These are phyloP conservation scores for Atherinosoma microstoma DNA, from an alignment of 2,797 vertebrate genomes.

Conservation along the genomic window DNA sequence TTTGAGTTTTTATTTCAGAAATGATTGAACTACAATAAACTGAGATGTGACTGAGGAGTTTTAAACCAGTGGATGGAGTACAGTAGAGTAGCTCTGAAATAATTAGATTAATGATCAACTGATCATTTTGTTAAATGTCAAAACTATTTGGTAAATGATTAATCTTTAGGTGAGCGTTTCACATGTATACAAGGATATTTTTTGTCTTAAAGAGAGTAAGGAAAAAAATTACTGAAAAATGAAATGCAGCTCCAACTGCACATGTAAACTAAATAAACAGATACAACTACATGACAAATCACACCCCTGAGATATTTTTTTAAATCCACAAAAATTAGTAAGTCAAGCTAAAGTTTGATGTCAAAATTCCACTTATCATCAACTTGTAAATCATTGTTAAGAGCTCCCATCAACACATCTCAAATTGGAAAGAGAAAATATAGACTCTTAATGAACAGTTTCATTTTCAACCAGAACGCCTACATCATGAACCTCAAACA, in stretches of 20 bases:
- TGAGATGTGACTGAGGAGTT: slow-evolving; percentile 8
- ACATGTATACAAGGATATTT: not conserved
- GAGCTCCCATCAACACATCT: slow-evolving; percentile 26
- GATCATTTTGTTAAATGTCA: not conserved
- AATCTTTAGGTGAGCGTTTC: not conserved
- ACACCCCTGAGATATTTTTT: not conserved
- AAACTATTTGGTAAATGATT: not conserved
- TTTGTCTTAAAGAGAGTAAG: not conserved
- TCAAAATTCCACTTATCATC: not conserved
- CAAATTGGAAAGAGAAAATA: slow-evolving; percentile 23
- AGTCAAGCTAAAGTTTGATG: not conserved
- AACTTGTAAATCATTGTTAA: slow-evolving; percentile 18
- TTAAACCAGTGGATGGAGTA: not conserved
- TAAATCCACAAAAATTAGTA: not conserved
- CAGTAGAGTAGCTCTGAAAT: slow-evolving; percentile 1
- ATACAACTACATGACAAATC: not conserved
- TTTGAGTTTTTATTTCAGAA: slow-evolving; percentile 18
- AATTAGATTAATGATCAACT: not conserved
- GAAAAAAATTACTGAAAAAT: no score
- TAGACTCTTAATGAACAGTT: slow-evolving; percentile 25
- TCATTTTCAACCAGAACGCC: slow-evolving; percentile 33
- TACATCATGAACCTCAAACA: slow-evolving; percentile 48
- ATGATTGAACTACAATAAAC: not conserved
- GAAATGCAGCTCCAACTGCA: not conserved
- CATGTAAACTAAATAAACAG: not conserved